These are phyloP conservation scores for Danio rerio DNA, from an alignment of 2,113 vertebrate genomes.

Conservation along the genomic window GRCz12tu NC_133200.1:19547001-19547500, in stretches of 20 bases:
- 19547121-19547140: constrained; percentile 68
- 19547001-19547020: background rate
- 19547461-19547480: background rate
- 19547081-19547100: constrained; percentile 22
- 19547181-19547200: constrained; percentile 58
- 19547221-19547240: background rate
- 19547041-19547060: background rate
- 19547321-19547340: too few relatives aligned
- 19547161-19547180: constrained; percentile 60
- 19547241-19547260: background rate
- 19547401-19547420: too few relatives aligned
- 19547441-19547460: too few relatives aligned
- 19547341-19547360: too few relatives aligned
- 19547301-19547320: too few relatives aligned
- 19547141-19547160: constrained; percentile 71
- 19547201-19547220: constrained; percentile 41
- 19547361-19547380: too few relatives aligned
- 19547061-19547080: background rate
- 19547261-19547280: background rate
- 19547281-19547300: too few relatives aligned
- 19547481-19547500: background rate
- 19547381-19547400: too few relatives aligned
- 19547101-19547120: constrained; percentile 23
- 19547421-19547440: too few relatives aligned
- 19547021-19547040: constrained; percentile 23